These are phyloP conservation scores for Gymnocephalus cernua DNA, from an alignment of 2,113 vertebrate species.

Conservation along the genomic window DNA sequence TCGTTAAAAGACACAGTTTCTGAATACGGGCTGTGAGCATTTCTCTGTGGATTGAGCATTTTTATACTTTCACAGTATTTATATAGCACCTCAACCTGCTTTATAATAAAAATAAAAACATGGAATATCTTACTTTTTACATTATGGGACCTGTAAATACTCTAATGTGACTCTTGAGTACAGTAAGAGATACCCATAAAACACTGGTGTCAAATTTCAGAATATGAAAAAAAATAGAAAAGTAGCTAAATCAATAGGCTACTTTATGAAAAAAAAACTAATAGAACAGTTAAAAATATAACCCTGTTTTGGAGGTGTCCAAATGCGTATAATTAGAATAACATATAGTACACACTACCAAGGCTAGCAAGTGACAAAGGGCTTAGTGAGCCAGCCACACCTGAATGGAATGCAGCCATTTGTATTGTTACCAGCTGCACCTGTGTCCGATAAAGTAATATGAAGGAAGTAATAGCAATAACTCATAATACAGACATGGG, in stretches of 20 bases:
- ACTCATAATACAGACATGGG: background rate
- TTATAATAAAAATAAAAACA: too few relatives aligned
- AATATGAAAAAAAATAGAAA: background rate
- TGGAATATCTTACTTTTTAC: too few relatives aligned
- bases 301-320: background rate
- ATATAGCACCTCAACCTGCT: too few relatives aligned
- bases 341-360: background rate
- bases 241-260: background rate
- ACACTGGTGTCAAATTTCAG: background rate
- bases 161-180: too few relatives aligned
- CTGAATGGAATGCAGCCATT: background rate
- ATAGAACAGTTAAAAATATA: background rate
- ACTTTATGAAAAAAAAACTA: background rate
- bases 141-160: too few relatives aligned
- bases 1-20: too few relatives aligned
- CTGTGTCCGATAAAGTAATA: background rate
- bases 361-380: background rate
- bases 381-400: background rate
- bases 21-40: too few relatives aligned
- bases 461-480: background rate
- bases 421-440: background rate
- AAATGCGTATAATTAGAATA: background rate
- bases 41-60: too few relatives aligned
- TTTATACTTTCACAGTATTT: too few relatives aligned
- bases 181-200: background rate